A percentile compares a stretch with the other conserved stretches of the same genome.
Evolutionary conservation across 2,113 vertebrate genomes (phyloP).

Genomic region (Anhinga anhinga): DNA sequence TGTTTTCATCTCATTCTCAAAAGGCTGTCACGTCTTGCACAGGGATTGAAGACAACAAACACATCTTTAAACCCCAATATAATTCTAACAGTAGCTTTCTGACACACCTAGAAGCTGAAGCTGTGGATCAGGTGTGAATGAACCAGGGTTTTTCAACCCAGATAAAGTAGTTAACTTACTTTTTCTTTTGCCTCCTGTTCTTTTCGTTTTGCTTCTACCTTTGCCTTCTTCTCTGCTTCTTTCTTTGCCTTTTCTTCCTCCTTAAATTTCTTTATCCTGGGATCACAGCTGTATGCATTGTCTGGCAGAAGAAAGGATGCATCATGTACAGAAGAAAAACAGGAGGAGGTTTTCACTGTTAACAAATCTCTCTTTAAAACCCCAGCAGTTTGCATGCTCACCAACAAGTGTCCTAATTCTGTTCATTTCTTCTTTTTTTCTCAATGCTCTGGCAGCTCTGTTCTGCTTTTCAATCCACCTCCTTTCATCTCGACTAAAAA

Average conservation of each 20-base stretch:
- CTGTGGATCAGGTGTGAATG: not conserved
- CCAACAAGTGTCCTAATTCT: slow-evolving; percentile 92
- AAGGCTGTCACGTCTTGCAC: not conserved
- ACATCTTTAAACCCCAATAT: not conserved
- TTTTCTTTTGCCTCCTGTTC: slow-evolving; percentile 94
- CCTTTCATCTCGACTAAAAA: slow-evolving; percentile 91
- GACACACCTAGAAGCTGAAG: not conserved
- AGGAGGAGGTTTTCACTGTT: not conserved
- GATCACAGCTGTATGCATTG: slow-evolving; percentile 93
- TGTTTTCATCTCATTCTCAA: not conserved
- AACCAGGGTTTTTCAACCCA: not conserved
- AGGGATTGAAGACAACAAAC: not conserved
- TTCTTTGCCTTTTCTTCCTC: slow-evolving; percentile 97
- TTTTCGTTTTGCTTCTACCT: slow-evolving; percentile 91
- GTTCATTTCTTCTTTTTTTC: slow-evolving; percentile 99
- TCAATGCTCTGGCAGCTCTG: slow-evolving; percentile 88
- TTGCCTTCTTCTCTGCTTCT: slow-evolving; percentile 98
- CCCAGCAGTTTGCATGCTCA: slow-evolving; percentile 7
- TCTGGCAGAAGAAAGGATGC: slow-evolving; percentile 75
- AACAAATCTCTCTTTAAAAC: not conserved
- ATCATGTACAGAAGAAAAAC: not conserved
- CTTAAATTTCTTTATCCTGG: slow-evolving; percentile 98
- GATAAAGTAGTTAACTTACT: slow-evolving; percentile 72
- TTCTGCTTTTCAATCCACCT: slow-evolving; percentile 99
- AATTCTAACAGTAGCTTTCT: not conserved